Percentiles rank a stretch among this genome's conserved stretches.
Evolutionary conservation across 1,140 invertebrate species (phyloP).

Genomic region (Thaumetopoea pityocampa): DNA sequence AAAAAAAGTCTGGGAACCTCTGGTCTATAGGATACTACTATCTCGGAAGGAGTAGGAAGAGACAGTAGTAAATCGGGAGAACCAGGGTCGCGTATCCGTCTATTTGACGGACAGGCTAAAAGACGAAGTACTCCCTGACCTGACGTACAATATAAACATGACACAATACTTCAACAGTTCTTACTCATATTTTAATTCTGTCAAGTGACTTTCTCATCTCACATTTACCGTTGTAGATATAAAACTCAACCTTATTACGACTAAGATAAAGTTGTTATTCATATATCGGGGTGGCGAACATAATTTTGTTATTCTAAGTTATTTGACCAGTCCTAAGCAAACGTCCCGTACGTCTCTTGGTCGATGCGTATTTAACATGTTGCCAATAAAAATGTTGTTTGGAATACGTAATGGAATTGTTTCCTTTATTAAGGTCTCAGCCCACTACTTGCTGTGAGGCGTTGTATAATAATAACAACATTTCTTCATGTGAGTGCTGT

Average conservation of each 20-base stretch:
- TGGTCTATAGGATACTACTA: too few relatives aligned
- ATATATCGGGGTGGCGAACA: not conserved
- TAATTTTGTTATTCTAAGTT: conserved; percentile 13
- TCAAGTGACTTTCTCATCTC: conserved; percentile 8
- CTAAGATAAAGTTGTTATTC: not conserved
- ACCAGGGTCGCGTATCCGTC: too few relatives aligned
- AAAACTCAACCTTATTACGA: not conserved
- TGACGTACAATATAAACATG: conserved; percentile 1
- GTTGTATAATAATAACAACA: too few relatives aligned
- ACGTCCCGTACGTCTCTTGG: conserved; percentile 30
- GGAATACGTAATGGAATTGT: conserved; percentile 37
- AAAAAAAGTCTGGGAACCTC: too few relatives aligned
- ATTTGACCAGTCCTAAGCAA: conserved; percentile 39
- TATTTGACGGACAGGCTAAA: too few relatives aligned
- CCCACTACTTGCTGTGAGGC: too few relatives aligned
- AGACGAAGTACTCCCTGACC: too few relatives aligned
- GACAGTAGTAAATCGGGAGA: too few relatives aligned
- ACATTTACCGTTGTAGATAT: not conserved
- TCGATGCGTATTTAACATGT: conserved; percentile 37
- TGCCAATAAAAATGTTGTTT: conserved; percentile 49
- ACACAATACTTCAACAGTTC: conserved; percentile 10
- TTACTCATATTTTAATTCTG: conserved; percentile 21
- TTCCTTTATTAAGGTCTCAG: conserved; percentile 33
- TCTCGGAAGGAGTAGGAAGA: too few relatives aligned
- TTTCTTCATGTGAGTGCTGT: too few relatives aligned